Base-by-base conservation (phyloP, 2,113 vertebrate genomes). In the Paracanthobrama guichenoti region DNA sequence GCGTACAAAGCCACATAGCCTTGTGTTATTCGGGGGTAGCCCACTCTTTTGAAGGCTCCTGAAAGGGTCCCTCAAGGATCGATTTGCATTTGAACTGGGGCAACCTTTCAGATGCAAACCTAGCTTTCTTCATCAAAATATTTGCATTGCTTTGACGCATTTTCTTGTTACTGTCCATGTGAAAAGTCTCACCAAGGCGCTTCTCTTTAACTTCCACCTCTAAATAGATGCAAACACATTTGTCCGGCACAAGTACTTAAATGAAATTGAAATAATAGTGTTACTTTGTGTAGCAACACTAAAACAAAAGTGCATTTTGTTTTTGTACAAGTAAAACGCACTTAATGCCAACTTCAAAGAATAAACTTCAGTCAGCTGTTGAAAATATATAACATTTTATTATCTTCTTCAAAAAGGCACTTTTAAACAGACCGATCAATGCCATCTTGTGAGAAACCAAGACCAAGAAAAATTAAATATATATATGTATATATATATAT, bases 381-480 rank as follows among this genome's bases (percentile, higher is more conserved):
- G 44, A 90, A 91, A 88, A 88, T 88, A 85, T 87, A 92, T 79
- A 87, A 93, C 89, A 90, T 90, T 94, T 93, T 93, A 93, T 94
- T 94, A 53, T 90, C 84, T 87, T 90, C 87, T 88, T 83, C 89
- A 84, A 89, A 83, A 93, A 95, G 94, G 94, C 93, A 94, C 93
- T 93, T 93, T 48, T 85, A 79, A 88, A 85, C 77, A 88, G 53
- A 85, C 89, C 87, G 88, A 60, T 74, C 85, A 90, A 90, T 90
- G 91, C 88, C 89, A 90, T 81, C 78, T 84, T 79, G 81, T 88
- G 85, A 91, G 85, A 89, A 77, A 89, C 84, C 84, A 87, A 90
- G 81, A 89, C 82, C 84, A 86, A 90, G 80, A 89, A 91, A 91
- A 93, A 93, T 95, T 95, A 95, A 95, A 95, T 95, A 94, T 94